phyloP scores from a whole-genome alignment of 2,888 invertebrate species.

The Marasmarcha lunaedactyla region DNA sequence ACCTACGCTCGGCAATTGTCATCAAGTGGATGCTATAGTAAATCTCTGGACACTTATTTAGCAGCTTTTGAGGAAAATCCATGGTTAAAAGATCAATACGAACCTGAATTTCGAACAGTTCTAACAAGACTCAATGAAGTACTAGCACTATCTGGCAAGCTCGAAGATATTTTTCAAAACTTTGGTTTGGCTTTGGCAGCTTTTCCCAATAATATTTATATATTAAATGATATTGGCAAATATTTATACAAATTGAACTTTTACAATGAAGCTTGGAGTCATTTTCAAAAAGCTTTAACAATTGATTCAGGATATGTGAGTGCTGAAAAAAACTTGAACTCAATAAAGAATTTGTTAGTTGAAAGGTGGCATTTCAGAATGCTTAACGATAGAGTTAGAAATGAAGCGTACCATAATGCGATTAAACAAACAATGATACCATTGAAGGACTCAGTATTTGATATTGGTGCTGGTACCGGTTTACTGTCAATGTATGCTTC shows the following conservation, averaged over 20 bases:
- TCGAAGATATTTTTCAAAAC: constrained; percentile 38
- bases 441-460: constrained; percentile 68
- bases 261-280: constrained; percentile 65
- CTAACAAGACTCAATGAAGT: constrained; percentile 29
- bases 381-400: constrained; percentile 81
- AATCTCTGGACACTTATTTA: constrained; percentile 40
- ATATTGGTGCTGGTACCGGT: constrained; percentile 84
- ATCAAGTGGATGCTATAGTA: constrained; percentile 25
- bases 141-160: constrained; percentile 23
- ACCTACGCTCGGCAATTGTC: constrained; percentile 29
- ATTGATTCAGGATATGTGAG: constrained; percentile 61
- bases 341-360: constrained; percentile 75
- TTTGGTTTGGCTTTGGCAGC: constrained; percentile 30
- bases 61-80: constrained; percentile 33
- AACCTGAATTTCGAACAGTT: constrained; percentile 33
- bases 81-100: constrained; percentile 22
- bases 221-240: constrained; percentile 46
- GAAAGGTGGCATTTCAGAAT: constrained; percentile 87
- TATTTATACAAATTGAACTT: constrained; percentile 64
- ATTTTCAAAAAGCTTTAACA: constrained; percentile 65
- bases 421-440: constrained; percentile 65
- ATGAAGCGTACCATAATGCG: constrained; percentile 74
- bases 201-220: constrained; percentile 33
- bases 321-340: constrained; percentile 76
- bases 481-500: constrained; percentile 77